phyloP scores from a whole-genome alignment of 2,888 invertebrate genomes.

The Desoria tigrina region DNA sequence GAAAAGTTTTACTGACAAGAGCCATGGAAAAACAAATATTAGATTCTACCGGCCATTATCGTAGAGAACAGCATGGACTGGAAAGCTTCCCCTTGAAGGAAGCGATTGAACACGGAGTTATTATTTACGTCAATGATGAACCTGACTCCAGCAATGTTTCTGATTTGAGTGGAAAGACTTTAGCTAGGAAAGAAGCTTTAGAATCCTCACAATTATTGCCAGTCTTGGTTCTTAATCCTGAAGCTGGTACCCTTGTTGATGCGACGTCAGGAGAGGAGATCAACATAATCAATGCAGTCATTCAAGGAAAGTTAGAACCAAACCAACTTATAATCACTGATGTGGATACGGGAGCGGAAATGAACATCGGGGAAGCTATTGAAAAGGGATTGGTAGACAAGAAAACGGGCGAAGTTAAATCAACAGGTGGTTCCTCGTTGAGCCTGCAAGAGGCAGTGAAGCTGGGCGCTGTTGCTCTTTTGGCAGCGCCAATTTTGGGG shows the following conservation, averaged over 20 bases:
- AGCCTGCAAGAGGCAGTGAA: conserved; percentile 73
- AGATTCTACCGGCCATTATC: conserved; percentile 76
- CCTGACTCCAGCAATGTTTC: background rate
- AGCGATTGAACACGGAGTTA: conserved; percentile 39
- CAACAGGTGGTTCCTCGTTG: conserved; percentile 63
- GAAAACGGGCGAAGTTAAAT: conserved; percentile 67
- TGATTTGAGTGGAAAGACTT: too few species aligned
- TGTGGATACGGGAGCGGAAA: conserved; percentile 67
- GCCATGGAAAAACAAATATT: conserved; percentile 78
- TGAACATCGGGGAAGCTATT: conserved; percentile 75
- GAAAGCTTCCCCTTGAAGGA: conserved; percentile 55
- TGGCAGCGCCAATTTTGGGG: conserved; percentile 68
- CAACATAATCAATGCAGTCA: conserved; percentile 68
- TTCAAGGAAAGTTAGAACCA: conserved; percentile 71
- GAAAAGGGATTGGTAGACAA: conserved; percentile 73
- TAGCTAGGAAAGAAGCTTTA: too few species aligned
- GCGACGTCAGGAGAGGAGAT: background rate
- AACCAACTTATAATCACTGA: conserved; percentile 71
- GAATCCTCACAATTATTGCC: too few species aligned
- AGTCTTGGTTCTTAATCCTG: background rate
- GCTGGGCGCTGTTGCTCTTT: conserved; percentile 72
- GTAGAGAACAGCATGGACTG: conserved; percentile 57
- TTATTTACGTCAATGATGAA: conserved; percentile 58
- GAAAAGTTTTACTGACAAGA: conserved; percentile 66
- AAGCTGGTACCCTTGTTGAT: background rate